phyloP scores from a whole-genome alignment of 2,113 vertebrate genomes.

The western clawed frog (Xenopus tropicalis) region DNA sequence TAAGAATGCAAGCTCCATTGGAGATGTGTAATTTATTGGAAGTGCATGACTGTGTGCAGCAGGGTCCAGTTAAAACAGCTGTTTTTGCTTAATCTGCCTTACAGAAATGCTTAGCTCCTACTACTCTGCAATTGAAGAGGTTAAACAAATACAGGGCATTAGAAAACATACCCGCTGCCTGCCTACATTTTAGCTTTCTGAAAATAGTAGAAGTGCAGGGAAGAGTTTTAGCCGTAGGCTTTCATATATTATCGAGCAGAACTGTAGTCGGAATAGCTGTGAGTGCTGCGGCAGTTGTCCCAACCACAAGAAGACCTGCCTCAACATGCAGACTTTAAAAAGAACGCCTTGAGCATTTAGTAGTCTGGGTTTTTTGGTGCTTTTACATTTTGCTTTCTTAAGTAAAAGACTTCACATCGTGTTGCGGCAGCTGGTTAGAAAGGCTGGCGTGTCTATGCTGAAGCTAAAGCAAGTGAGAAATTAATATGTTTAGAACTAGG shows the following conservation, averaged over 20 bases:
- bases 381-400: conserved; percentile 30
- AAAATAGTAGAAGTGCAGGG: conserved; percentile 8
- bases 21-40: not conserved
- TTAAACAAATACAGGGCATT: conserved; percentile 26
- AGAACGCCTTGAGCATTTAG: conserved; percentile 40
- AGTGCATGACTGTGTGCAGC: not conserved
- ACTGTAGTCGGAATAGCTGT: conserved; percentile 15
- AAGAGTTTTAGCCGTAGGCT: conserved; percentile 19
- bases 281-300: conserved; percentile 28
- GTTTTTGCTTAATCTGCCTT: not conserved
- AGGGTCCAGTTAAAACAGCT: not conserved
- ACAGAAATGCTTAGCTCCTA: not conserved
- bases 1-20: not conserved
- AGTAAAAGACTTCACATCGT: not conserved
- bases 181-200: not conserved
- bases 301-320: conserved; percentile 33
- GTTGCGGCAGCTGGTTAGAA: conserved; percentile 3
- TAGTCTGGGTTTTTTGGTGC: conserved; percentile 41
- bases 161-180: not conserved
- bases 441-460: conserved; percentile 1
- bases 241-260: conserved; percentile 18
- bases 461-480: conserved; percentile 11
- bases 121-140: conserved; percentile 3
- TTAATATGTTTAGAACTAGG: conserved; percentile 28
- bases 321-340: conserved; percentile 39